These are phyloP conservation scores for Thymelicus lineola DNA, from an alignment of 2,888 invertebrate species.

Conservation along the genomic window DNA sequence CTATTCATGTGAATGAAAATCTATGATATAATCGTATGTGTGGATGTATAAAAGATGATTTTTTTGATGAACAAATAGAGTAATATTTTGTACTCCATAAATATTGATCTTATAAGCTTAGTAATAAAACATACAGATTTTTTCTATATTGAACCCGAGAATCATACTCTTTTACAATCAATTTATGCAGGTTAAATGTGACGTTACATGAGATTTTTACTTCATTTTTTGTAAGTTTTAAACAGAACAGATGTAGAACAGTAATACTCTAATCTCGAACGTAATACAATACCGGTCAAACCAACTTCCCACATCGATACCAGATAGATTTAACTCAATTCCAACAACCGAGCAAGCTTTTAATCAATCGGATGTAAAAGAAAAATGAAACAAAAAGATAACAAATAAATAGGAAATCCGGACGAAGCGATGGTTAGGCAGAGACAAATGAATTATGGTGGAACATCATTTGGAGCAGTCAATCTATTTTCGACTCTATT, in stretches of 20 bases:
- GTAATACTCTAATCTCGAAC: neutral
- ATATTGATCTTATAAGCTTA: too few relatives aligned
- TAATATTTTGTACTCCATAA: too few relatives aligned
- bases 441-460: conserved; percentile 20
- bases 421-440: conserved; percentile 4
- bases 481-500: conserved; percentile 12
- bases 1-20: too few relatives aligned
- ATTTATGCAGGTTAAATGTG: too few relatives aligned
- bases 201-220: too few relatives aligned
- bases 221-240: neutral
- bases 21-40: too few relatives aligned
- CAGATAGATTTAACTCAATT: conserved; percentile 2
- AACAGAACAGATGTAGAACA: neutral
- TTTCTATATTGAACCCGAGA: too few relatives aligned
- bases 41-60: too few relatives aligned
- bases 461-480: neutral
- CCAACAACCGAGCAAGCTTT: conserved; percentile 15
- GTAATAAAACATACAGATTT: too few relatives aligned
- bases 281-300: conserved; percentile 4
- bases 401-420: conserved; percentile 20
- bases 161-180: too few relatives aligned
- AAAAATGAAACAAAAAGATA: conserved; percentile 19
- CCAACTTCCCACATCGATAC: conserved; percentile 10
- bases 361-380: conserved; percentile 22
- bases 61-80: too few relatives aligned